Conservation (phyloP, 1,140 invertebrate genomes). For the Zaprionus africanus region DNA sequence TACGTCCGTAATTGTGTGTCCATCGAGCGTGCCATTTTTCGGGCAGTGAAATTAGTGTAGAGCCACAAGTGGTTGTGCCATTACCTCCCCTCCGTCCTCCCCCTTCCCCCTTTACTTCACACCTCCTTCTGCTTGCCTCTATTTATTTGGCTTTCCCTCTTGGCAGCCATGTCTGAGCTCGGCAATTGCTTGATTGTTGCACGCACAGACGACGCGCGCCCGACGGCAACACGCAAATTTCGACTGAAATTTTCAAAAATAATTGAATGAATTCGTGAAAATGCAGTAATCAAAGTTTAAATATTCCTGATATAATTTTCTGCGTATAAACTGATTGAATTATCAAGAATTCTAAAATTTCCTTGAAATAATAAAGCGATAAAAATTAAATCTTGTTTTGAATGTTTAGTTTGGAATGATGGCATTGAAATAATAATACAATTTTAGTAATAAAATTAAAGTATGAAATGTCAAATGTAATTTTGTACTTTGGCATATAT, state of each 20-base stretch:
- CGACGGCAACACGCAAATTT: constrained; percentile 51
- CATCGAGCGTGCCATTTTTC: constrained; percentile 82
- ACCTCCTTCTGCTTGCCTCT: constrained; percentile 4
- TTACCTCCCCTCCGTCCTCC: background rate
- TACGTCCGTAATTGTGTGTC: constrained; percentile 84
- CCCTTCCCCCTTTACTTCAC: background rate
- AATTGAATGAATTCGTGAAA: background rate
- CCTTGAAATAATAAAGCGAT: no score
- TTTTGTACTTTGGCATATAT: no score
- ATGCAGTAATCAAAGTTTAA: background rate
- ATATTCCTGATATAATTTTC: background rate
- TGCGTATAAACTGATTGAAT: background rate
- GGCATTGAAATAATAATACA: no score
- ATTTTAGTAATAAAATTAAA: no score
- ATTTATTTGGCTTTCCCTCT: constrained; percentile 6
- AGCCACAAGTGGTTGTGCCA: constrained; percentile 76
- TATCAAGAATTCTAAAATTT: background rate
- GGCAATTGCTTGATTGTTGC: constrained; percentile 30
- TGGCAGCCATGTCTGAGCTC: background rate
- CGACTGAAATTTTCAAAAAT: background rate
- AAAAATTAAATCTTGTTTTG: no score
- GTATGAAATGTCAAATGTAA: no score
- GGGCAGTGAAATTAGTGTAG: constrained; percentile 64
- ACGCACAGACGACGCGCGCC: constrained; percentile 39
- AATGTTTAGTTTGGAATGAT: no score